Base-by-base conservation (phyloP, 1,140 invertebrate genomes). In the Sinonovacula constricta region DNA sequence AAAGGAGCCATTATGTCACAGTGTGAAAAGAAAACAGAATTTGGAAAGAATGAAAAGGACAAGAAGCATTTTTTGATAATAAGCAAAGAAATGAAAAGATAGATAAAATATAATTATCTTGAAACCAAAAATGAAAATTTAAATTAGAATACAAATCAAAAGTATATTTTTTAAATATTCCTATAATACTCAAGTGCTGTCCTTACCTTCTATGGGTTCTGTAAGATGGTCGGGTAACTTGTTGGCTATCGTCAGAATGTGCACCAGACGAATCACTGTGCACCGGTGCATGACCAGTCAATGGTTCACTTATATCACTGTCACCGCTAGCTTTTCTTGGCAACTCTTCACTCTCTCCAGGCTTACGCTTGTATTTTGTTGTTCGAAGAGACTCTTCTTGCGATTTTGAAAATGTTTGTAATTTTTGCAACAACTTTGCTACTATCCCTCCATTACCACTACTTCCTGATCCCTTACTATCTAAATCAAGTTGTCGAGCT, bases 181-280 rank as follows among this genome's bases (percentile, higher is more conserved):
- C n/a, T n/a, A n/a, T n/a, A n/a, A n/a, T n/a, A n/a, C n/a, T n/a
- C n/a, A n/a, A n/a, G n/a, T n/a, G n/a, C n/a, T n/a, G n/a, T 45
- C 18, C 45, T 53, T 74, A 86, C 85, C 85, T 86, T 60, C 81
- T 68, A 45, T 86, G 85, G 7, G 71, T 83, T 28, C 80, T 54
- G 33, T 78, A 65, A 1, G 71, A 57, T 14, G 68, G 65, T 26
- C 75, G 39, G 0, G 39, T 39, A 12, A 59, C 31, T 15, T 72
- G 68, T 45, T 79, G 74, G 63, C 67, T 82, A 59, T 86, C 85
- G 59, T 86, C 85, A 28, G 81, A 84, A 56, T 86, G 85, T 54
- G 81, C 84, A 1, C 83, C 83, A 3, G 83, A 83, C n/a, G 77
- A 79, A 45, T 86, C 85, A 69, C 75, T 82, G 1, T 72, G 80